Percentiles rank a stretch among this genome's conserved stretches.
Evolutionary conservation across 2,888 invertebrate genomes (phyloP).

Genomic region (Melipona beecheii): DNA sequence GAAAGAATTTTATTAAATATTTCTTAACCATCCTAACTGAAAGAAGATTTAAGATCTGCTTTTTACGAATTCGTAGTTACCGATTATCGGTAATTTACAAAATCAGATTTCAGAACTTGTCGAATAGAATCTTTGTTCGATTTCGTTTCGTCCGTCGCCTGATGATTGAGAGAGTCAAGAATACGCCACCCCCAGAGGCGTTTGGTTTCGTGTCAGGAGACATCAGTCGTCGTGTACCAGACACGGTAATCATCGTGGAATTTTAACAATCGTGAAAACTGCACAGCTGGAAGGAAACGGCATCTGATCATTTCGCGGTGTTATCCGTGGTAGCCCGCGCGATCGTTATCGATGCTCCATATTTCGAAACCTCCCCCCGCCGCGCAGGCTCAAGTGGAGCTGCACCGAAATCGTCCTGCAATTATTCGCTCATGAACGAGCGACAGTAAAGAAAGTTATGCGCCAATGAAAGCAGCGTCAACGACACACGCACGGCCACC

Average conservation of each 20-base stretch:
- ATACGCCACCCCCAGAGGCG: background rate
- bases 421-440: conserved; percentile 79
- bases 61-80: no score
- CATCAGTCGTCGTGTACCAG: conserved; percentile 32
- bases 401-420: conserved; percentile 75
- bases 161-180: no score
- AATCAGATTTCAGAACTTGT: no score
- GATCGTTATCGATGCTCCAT: conserved; percentile 59
- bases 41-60: no score
- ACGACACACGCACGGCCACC: conserved; percentile 73
- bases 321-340: conserved; percentile 42
- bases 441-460: conserved; percentile 71
- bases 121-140: no score
- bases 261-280: conserved; percentile 47
- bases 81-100: no score
- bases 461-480: conserved; percentile 74
- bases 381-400: conserved; percentile 19
- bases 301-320: conserved; percentile 50
- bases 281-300: conserved; percentile 1
- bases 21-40: no score
- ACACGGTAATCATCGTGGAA: conserved; percentile 45
- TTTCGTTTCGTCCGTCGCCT: background rate
- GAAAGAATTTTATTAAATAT: no score
- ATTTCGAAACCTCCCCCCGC: conserved; percentile 57
- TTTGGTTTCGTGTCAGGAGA: conserved; percentile 8